Evolutionary conservation across 1,140 invertebrate species (phyloP), one percentile per base, ranked within the genome.

Genomic region (Macrosteles quadrilineatus): DNA sequence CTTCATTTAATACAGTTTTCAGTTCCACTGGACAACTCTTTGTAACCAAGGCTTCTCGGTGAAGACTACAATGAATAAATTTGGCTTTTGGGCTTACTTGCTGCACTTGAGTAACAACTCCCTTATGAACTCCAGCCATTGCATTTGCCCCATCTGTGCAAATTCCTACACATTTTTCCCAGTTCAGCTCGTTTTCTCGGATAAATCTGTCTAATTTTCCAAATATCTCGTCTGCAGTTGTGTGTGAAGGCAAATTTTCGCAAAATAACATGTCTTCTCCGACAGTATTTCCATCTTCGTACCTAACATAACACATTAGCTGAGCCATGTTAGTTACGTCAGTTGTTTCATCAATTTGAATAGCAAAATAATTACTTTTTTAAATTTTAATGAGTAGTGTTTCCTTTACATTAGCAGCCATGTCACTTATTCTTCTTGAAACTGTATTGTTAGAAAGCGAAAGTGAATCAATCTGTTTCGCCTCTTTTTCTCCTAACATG

Each of bases 291-390:
- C 27, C 55, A 59, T 59, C 57, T 62, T 62, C 25, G 23, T 62
- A 62, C 57, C 57, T 62, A 62, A 62, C 57, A 30, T 62, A 62
- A 59, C 55, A 59, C 27, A 59, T 29, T 25, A 59, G 55, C 19
- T 59, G 55, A 31, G 55, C 55, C 55, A 59, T 59, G 55, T 59
- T 59, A 59, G 47, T 50, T 6, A 50, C n/a, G 47, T 50, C 47
- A 50, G 47, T 50, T 19, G 47, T n/a, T 50, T 50, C 47, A 50
- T 50, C 47, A 50, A 50, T 50, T 50, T 50, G 47, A 50, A 50
- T 50, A 19, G n/a, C 47, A 3, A 6, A 50, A 50, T 50, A 23
- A 23, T 11, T 50, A n/a, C 47, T 23, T 6, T 50, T 50, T 50
- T 50, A 11, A 11, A 50, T 50, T 50, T 50, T 23, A 50, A 50